Evolutionary conservation across 2,797 vertebrate species (phyloP).

Genomic region (Zenarchopterus dispar): DNA sequence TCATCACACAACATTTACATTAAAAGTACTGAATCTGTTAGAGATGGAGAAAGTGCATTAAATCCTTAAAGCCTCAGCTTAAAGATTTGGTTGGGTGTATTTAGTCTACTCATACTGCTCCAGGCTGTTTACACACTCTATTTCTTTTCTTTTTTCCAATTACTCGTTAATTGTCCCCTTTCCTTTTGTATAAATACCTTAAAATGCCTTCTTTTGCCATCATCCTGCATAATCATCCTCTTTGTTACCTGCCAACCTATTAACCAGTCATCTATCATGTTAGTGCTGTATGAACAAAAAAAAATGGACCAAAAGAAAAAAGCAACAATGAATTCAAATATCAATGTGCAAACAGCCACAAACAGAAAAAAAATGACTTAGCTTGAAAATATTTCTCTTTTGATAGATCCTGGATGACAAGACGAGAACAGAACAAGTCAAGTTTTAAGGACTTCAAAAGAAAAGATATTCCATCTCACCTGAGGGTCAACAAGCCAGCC

Average conservation of each 20-base stretch:
- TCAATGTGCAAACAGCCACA: not conserved
- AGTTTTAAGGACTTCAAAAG: not conserved
- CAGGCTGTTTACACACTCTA: too few species aligned
- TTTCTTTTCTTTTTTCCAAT: too few species aligned
- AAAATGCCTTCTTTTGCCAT: too few species aligned
- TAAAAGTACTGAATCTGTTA: too few species aligned
- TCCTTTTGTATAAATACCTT: too few species aligned
- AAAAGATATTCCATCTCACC: slow-evolving; percentile 80
- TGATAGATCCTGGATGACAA: not conserved
- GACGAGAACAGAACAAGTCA: not conserved
- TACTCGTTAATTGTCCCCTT: too few species aligned
- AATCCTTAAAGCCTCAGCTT: too few species aligned
- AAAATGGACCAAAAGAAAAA: not conserved
- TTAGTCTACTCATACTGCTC: too few species aligned
- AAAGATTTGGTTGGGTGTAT: too few species aligned
- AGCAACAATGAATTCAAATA: slow-evolving; percentile 1
- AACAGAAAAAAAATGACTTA: not conserved
- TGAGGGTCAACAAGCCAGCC: slow-evolving; percentile 98
- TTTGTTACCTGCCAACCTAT: not conserved
- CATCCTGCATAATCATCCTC: too few species aligned
- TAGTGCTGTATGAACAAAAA: not conserved
- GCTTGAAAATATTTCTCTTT: not conserved
- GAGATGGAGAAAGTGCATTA: too few species aligned
- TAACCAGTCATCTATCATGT: not conserved
- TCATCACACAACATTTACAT: too few species aligned